Evolutionary conservation across 2,888 invertebrate species (phyloP).

Genomic region (Melolontha melolontha): DNA sequence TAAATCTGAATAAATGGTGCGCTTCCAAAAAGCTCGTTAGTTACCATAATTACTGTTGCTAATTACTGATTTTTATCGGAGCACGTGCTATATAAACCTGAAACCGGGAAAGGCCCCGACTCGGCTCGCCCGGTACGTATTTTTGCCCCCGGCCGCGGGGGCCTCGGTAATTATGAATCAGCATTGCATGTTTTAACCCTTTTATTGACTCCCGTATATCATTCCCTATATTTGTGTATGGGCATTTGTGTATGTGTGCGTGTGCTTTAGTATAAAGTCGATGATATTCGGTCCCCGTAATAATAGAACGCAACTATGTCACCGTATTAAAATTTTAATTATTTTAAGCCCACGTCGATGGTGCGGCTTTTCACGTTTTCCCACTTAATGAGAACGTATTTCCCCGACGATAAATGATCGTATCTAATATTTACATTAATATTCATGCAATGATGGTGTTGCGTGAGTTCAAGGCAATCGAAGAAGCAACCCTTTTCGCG

Average conservation of each 20-base stretch:
- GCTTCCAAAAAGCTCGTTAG: conserved; percentile 64
- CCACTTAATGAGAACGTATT: conserved; percentile 43
- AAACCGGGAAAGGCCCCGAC: conserved; percentile 52
- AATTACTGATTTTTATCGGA: conserved; percentile 67
- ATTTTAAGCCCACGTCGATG: conserved; percentile 43
- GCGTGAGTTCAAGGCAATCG: conserved; percentile 14
- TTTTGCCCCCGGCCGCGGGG: conserved; percentile 47
- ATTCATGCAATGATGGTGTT: conserved; percentile 43
- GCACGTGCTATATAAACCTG: conserved; percentile 63
- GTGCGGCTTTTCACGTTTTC: conserved; percentile 31
- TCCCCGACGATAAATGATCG: conserved; percentile 39
- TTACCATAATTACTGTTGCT: conserved; percentile 66
- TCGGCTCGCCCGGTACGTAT: conserved; percentile 38
- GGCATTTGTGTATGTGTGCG: neutral
- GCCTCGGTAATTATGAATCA: conserved; percentile 61
- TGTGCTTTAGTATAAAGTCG: conserved; percentile 6
- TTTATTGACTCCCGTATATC: conserved; percentile 63
- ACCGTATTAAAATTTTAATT: conserved; percentile 52
- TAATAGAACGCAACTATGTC: conserved; percentile 26
- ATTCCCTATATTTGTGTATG: conserved; percentile 54
- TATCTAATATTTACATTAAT: conserved; percentile 44
- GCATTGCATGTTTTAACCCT: conserved; percentile 63
- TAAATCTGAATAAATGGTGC: conserved; percentile 47
- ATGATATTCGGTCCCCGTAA: conserved; percentile 9
- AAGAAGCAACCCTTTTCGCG: conserved; percentile 38